Evolutionary conservation across 2,113 vertebrate genomes (phyloP), one percentile per base, ranked within the genome.

Genomic region (Fulmarus glacialis): DNA sequence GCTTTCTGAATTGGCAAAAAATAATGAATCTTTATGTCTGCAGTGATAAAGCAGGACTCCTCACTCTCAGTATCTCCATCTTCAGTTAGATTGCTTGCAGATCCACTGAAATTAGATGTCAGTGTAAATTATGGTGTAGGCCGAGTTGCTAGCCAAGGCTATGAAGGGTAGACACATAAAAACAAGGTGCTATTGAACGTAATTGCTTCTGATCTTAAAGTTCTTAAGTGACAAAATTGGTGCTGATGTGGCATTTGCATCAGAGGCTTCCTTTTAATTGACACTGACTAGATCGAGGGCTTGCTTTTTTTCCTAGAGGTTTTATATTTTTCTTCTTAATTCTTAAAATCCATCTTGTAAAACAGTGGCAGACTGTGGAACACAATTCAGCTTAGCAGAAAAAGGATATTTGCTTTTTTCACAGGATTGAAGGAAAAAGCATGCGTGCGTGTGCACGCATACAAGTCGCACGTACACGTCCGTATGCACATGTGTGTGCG

Each of bases 61-160:
- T 98, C 97, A 96, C 92, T 96, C 96, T 95, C 97, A 72, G 97
- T 98, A 97, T 97, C 98, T 98, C 98, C 98, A 98, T 98, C 98
- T 98, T 98, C 97, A 95, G 96, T 95, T 98, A 98, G 98, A 98
- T 98, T 98, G 98, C 97, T 97, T 97, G 98, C 97, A 99, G 98
- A 98, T 98, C 98, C 97, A 92, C 98, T 97, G 99, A 99, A 99
- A 99, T 99, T 98, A 99, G 98, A 98, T 99, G 99, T 99, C 99
- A 99, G 97, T 98, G 98, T 98, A 98, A 99, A 99, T 99, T 99
- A 99, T 98, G 97, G 98, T 94, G 81, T 93, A 98, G 97, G 97
- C 98, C 80, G 95, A 97, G 98, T 97, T 97, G 97, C 97, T 96
- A 97, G 97, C 96, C 95, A 96, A 97, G 91, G 86, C 98, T 98